These are phyloP conservation scores for Penaeus indicus DNA, from an alignment of 1,140 invertebrate genomes.

Conservation along the genomic window DNA sequence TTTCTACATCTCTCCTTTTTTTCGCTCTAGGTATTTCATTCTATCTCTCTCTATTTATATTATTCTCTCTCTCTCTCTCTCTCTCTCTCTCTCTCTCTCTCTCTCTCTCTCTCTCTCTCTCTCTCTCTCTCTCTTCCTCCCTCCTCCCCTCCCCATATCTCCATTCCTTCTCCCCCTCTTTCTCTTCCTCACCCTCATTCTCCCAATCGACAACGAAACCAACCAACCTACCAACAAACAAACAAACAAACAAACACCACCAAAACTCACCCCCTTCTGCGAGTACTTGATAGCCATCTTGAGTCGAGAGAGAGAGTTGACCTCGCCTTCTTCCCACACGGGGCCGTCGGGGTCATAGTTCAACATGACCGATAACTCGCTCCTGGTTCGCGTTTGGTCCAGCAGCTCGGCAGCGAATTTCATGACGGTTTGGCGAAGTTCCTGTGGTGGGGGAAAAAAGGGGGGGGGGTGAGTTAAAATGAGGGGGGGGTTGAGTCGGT, in stretches of 20 bases:
- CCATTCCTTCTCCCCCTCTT: too few species aligned
- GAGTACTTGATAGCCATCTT: slow-evolving; percentile 96
- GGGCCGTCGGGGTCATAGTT: slow-evolving; percentile 84
- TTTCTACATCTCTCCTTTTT: too few species aligned
- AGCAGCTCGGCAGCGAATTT: slow-evolving; percentile 87
- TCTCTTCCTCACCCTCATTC: background rate
- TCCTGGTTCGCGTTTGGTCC: slow-evolving; percentile 89
- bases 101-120: too few species aligned
- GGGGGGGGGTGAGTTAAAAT: background rate
- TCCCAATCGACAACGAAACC: background rate
- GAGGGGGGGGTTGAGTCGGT: background rate
- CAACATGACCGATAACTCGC: slow-evolving; percentile 90
- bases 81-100: too few species aligned
- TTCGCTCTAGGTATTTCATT: too few species aligned
- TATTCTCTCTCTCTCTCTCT: background rate
- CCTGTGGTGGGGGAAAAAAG: slow-evolving; percentile 72
- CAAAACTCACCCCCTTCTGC: slow-evolving; percentile 85
- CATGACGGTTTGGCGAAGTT: slow-evolving; percentile 84
- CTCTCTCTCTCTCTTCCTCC: too few species aligned
- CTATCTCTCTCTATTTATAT: too few species aligned
- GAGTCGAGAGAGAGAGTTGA: slow-evolving; percentile 87
- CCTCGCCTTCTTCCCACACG: slow-evolving; percentile 83
- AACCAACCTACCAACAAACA: background rate
- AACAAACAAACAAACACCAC: background rate
- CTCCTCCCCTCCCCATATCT: too few species aligned